phyloP scores from a whole-genome alignment of 2,888 invertebrate genomes.

The Conistra vaccinii region DNA sequence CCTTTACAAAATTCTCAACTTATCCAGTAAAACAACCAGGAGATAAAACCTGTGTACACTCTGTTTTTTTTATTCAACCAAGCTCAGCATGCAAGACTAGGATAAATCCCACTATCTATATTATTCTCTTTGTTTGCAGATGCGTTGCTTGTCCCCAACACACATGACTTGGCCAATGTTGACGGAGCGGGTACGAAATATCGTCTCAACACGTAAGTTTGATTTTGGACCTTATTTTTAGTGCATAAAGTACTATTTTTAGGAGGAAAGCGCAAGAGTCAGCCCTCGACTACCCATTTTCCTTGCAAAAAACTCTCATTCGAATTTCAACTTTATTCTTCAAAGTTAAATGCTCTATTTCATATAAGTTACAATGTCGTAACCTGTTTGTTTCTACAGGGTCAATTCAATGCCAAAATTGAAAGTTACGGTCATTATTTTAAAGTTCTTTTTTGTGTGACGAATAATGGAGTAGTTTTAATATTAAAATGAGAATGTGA shows the following conservation, averaged over 20 bases:
- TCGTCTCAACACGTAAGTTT: slow-evolving; percentile 73
- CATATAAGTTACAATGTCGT: slow-evolving; percentile 12
- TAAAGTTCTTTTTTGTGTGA: slow-evolving; percentile 58
- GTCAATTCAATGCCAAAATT: slow-evolving; percentile 32
- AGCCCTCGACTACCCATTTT: slow-evolving; percentile 62
- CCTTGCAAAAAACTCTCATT: slow-evolving; percentile 48
- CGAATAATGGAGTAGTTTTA: slow-evolving; percentile 68
- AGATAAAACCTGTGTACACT: slow-evolving; percentile 15
- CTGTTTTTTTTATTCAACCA: slow-evolving; percentile 19
- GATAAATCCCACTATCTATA: slow-evolving; percentile 52
- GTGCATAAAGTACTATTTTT: slow-evolving; percentile 46
- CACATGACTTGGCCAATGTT: slow-evolving; percentile 75
- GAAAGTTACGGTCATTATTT: slow-evolving; percentile 9
- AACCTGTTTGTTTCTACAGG: slow-evolving; percentile 11
- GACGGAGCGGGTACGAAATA: slow-evolving; percentile 69
- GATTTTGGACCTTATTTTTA: slow-evolving; percentile 65
- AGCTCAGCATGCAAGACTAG: slow-evolving; percentile 17
- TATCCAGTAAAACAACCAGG: slow-evolving; percentile 2
- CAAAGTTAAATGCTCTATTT: slow-evolving; percentile 60
- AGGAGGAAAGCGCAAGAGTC: slow-evolving; percentile 14
- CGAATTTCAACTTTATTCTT: slow-evolving; percentile 66
- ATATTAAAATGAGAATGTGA: slow-evolving; percentile 81
- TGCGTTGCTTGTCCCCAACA: slow-evolving; percentile 78
- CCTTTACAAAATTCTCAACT: background rate
- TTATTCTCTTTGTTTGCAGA: slow-evolving; percentile 81